These are phyloP conservation scores for Agrilus biguttatus DNA, from an alignment of 2,888 invertebrate species.

Conservation along the genomic window DNA sequence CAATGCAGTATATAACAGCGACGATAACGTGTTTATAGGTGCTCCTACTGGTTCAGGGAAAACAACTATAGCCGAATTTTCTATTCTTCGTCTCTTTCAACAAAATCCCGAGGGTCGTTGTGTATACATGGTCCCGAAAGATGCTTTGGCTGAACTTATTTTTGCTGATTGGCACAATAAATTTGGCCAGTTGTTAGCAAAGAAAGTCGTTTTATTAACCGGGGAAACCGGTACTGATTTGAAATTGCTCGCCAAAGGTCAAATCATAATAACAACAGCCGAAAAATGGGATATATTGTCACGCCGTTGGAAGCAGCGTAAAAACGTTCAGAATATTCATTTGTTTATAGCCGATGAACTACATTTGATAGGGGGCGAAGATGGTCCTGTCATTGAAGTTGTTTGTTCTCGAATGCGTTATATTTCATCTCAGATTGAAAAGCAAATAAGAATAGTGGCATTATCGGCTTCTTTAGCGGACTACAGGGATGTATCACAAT, in stretches of 20 bases:
- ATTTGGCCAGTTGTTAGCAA: conserved; percentile 65
- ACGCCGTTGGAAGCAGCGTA: conserved; percentile 95
- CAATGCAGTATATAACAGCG: conserved; percentile 94
- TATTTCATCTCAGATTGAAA: conserved; percentile 87
- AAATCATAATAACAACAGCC: conserved; percentile 92
- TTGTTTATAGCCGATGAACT: conserved; percentile 95
- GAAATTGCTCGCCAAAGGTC: conserved; percentile 81
- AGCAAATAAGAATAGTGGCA: conserved; percentile 84
- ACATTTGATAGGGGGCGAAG: conserved; percentile 78
- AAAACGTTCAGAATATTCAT: conserved; percentile 93
- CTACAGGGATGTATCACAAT: conserved; percentile 88
- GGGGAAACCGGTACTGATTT: conserved; percentile 97
- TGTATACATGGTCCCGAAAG: conserved; percentile 87
- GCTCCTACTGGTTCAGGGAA: conserved; percentile 87
- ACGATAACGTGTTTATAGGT: conserved; percentile 95
- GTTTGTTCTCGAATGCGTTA: conserved; percentile 88
- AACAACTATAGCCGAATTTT: conserved; percentile 92
- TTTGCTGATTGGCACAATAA: conserved; percentile 87
- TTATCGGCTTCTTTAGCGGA: conserved; percentile 88
- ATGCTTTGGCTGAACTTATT: conserved; percentile 77
- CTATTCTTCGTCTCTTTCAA: conserved; percentile 73
- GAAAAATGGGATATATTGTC: conserved; percentile 99
- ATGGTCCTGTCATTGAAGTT: conserved; percentile 87
- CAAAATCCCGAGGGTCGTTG: conserved; percentile 65
- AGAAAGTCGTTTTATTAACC: conserved; percentile 81